Percentiles rank a stretch among this genome's conserved stretches.
Evolutionary conservation across 2,797 vertebrate species (phyloP).

Genomic region (Thalassophryne amazonica): DNA sequence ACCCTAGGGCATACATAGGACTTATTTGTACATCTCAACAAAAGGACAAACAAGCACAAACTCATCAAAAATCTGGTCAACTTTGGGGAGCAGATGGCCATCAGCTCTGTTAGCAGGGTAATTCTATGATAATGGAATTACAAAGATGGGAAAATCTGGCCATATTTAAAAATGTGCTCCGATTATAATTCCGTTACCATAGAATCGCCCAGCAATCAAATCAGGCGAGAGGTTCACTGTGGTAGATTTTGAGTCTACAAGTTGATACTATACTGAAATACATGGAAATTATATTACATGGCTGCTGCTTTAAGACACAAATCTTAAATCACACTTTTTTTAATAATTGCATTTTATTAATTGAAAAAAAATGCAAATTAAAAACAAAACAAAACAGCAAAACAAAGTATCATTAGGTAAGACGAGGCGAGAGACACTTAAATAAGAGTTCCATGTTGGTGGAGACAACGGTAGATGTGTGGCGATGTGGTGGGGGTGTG

Average conservation of each 20-base stretch:
- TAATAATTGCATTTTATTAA: conserved; percentile 84
- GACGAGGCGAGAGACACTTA: conserved; percentile 78
- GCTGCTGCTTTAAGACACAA: neutral
- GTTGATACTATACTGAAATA: conserved; percentile 2
- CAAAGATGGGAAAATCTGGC: too few species aligned
- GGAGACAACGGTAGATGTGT: conserved; percentile 56
- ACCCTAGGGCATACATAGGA: too few species aligned
- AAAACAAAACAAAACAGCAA: conserved; percentile 34
- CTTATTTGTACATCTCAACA: too few species aligned
- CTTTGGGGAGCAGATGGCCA: too few species aligned
- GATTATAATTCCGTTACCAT: neutral
- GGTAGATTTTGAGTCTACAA: conserved; percentile 8
- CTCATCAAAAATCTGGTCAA: too few species aligned
- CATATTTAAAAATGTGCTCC: too few species aligned
- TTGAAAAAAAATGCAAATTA: conserved; percentile 65
- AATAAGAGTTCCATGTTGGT: conserved; percentile 77
- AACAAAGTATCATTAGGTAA: conserved; percentile 73
- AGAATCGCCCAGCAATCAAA: neutral
- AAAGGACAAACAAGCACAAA: too few species aligned
- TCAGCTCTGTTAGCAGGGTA: too few species aligned
- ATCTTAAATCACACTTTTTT: conserved; percentile 40
- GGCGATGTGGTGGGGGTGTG: conserved; percentile 10
- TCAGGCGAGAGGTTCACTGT: neutral
- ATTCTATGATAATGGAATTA: too few species aligned
- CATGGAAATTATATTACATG: conserved; percentile 1